phyloP scores from a whole-genome alignment of 2,113 vertebrate genomes.

The Probosciger aterrimus region DNA sequence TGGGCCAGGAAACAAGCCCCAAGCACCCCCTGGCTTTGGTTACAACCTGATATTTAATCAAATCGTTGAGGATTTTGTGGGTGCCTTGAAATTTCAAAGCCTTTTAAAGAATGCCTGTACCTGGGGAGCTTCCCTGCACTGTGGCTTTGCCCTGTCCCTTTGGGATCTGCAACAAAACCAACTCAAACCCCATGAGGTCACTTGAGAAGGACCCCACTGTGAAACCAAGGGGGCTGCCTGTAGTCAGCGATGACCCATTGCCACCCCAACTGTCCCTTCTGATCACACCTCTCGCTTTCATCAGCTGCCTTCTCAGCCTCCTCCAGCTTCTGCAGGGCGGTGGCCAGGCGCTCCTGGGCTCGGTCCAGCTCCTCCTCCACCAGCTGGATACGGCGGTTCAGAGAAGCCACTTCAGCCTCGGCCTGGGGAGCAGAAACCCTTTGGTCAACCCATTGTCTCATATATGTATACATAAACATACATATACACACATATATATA shows the following conservation, averaged over 20 bases:
- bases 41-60: not conserved
- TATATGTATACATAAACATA: not conserved
- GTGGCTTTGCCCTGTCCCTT: not conserved
- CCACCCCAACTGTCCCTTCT: not conserved
- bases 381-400: constrained; percentile 96
- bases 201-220: not conserved
- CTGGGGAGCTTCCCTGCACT: not conserved
- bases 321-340: constrained; percentile 94
- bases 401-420: constrained; percentile 94
- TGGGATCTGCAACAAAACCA: not conserved
- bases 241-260: fast-evolving
- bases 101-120: not conserved
- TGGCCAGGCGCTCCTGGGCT: constrained; percentile 94
- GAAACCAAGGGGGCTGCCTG: not conserved
- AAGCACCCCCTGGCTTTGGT: not conserved
- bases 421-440: constrained; percentile 73
- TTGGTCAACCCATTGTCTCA: not conserved
- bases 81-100: not conserved
- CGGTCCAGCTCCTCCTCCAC: constrained; percentile 97
- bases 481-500: not conserved
- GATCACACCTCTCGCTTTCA: constrained; percentile 90
- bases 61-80: not conserved
- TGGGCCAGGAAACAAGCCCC: not conserved
- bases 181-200: not conserved
- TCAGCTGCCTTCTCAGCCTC: constrained; percentile 97